Percentiles rank a stretch among this genome's conserved stretches.
Conservation (phyloP, 2,797 vertebrate species). For the Amblyopsis hoosieri region DNA sequence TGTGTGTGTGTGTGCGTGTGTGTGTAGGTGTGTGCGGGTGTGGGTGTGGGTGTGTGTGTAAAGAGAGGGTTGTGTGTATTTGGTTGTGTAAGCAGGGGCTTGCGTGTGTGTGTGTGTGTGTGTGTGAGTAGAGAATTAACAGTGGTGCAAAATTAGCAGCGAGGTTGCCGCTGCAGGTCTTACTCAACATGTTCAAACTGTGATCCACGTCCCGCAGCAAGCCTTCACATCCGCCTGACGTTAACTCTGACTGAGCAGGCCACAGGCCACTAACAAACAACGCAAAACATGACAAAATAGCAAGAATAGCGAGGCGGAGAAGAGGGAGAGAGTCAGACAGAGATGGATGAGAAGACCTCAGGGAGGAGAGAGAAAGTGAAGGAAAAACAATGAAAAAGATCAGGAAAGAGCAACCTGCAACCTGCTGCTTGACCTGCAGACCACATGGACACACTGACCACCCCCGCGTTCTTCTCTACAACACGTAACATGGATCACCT, state of each 20-base stretch:
- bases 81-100: slow-evolving; percentile 14
- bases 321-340: slow-evolving; percentile 32
- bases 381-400: background rate
- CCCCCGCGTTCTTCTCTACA: slow-evolving; percentile 23
- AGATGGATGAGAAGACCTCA: background rate
- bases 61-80: slow-evolving; percentile 18
- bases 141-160: slow-evolving; percentile 65
- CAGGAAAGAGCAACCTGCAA: background rate
- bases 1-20: background rate
- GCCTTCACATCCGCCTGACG: slow-evolving; percentile 49
- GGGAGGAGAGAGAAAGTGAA: background rate
- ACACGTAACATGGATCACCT: slow-evolving; percentile 39
- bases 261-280: slow-evolving; percentile 59
- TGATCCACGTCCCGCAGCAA: slow-evolving; percentile 49
- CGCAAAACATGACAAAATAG: slow-evolving; percentile 20
- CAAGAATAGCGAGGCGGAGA: slow-evolving; percentile 1
- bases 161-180: slow-evolving; percentile 56
- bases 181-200: slow-evolving; percentile 64
- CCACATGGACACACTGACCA: slow-evolving; percentile 21
- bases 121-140: slow-evolving; percentile 62
- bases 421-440: slow-evolving; percentile 38
- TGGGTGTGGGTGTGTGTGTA: background rate
- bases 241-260: slow-evolving; percentile 61
- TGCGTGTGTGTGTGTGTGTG: slow-evolving; percentile 11
- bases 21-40: background rate